Evolutionary conservation across 2,888 invertebrate genomes (phyloP).

Genomic region (Gasteruption jaculator): DNA sequence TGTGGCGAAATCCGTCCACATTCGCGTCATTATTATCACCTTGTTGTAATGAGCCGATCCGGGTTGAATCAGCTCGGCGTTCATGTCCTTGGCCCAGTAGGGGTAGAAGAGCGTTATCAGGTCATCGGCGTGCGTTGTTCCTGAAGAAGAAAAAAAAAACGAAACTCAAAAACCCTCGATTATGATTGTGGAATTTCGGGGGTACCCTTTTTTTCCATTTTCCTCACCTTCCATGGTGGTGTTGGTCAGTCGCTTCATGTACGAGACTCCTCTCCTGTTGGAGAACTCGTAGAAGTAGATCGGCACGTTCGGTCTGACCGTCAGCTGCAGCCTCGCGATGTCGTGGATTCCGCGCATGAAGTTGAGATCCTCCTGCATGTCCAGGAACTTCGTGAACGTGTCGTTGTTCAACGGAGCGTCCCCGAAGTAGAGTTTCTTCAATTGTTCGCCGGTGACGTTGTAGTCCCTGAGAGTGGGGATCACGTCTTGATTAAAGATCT

Average conservation of each 20-base stretch:
- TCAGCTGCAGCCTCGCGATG: no score
- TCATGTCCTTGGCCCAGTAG: constrained; percentile 11
- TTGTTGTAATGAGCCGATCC: constrained; percentile 16
- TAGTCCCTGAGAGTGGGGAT: constrained; percentile 1
- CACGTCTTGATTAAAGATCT: constrained; percentile 8
- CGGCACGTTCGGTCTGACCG: no score
- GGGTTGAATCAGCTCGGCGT: constrained; percentile 12
- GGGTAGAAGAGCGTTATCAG: constrained; percentile 21
- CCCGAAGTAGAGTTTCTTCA: constrained; percentile 34
- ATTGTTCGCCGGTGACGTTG: constrained; percentile 21
- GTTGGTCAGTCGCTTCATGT: constrained; percentile 15
- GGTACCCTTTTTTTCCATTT: no score
- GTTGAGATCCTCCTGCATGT: constrained; percentile 27
- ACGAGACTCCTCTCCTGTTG: constrained; percentile 22
- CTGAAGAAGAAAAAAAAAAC: constrained; percentile 11
- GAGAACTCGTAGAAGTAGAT: constrained; percentile 26
- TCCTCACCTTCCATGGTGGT: constrained; percentile 21
- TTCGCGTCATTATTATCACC: constrained; percentile 22
- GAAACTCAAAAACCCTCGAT: no score
- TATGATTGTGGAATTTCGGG: no score
- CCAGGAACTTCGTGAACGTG: constrained; percentile 20
- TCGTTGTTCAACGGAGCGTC: constrained; percentile 22
- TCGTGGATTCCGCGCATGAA: constrained; percentile 33
- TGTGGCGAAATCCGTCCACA: constrained; percentile 31
- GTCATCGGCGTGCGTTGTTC: constrained; percentile 26